Conservation (phyloP, 2,113 vertebrate genomes). For the Myotis yumanensis region DNA sequence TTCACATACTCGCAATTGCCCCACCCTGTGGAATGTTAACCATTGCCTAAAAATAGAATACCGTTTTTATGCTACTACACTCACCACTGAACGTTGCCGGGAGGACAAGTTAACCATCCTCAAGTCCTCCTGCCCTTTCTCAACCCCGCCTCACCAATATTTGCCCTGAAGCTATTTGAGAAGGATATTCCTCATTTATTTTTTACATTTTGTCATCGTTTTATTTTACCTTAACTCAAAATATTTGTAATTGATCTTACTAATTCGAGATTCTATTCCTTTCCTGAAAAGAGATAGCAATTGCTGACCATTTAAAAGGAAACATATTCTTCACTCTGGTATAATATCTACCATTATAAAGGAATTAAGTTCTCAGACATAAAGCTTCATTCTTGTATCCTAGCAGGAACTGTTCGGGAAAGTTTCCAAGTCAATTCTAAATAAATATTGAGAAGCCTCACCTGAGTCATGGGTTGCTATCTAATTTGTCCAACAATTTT, state of each 20-base stretch:
- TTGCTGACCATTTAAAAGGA: not conserved
- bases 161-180: not conserved
- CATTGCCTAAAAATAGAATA: not conserved
- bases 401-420: not conserved
- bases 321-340: not conserved
- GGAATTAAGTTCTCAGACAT: not conserved
- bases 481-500: not conserved
- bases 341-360: not conserved
- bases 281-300: not conserved
- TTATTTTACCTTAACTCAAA: not conserved
- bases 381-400: not conserved
- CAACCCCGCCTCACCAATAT: not conserved
- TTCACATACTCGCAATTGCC: not conserved
- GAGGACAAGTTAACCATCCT: not conserved
- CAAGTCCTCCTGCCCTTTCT: not conserved
- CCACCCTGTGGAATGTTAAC: not conserved
- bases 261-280: not conserved
- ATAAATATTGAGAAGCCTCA: slow-evolving; percentile 6
- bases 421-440: slow-evolving; percentile 30
- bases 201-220: not conserved
- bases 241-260: not conserved
- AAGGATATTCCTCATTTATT: not conserved
- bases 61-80: not conserved
- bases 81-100: not conserved
- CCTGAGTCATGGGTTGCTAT: not conserved